Base-by-base conservation (phyloP, 2,888 invertebrate genomes). In the Ophion obscuratus region DNA sequence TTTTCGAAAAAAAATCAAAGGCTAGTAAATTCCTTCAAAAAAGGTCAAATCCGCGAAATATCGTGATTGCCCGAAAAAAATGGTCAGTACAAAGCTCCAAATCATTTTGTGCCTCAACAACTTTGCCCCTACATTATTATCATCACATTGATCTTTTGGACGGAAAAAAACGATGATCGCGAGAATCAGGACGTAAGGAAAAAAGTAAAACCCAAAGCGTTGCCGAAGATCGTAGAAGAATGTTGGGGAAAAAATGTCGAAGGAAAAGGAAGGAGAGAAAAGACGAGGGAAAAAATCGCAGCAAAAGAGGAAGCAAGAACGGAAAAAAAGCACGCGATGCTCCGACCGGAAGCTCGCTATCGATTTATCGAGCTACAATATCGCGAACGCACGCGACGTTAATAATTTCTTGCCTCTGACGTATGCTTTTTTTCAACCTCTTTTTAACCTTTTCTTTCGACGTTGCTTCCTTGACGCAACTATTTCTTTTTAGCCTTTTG, bases 341-440 rank as follows among this genome's bases (percentile, higher is more conserved):
- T 53, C 40, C 64, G 78, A 76, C 59, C 82, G 85, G 85, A 83
- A 85, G 82, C 76, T 47, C 75, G 70, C 66, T 83, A 85, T 85
- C 83, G 85, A 85, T 85, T 83, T 79, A 85, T 85, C 76, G 82
- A 83, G 85, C 82, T 36, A 24, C 74, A 78, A 82, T 82, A 85
- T 85, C 83, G 82, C 79, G 76, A 71, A 67, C 66, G 66, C 90
- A 90, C 91, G 91, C 91, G 88, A 90, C 87, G 87, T 91, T 90
- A 89, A 90, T 90, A 90, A 90, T 90, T 90, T 87, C 81, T 86
- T 78, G 81, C 81, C 83, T 76, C 71, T 74, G 62, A 76, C 53
- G 76, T 64, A 71, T 53, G 62, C 47, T 79, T 53, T 68, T 24
- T 75, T 74, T 67, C 47, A 57, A 17, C 62, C 31, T 6, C 20